A percentile compares a stretch with the other conserved stretches of the same genome.
Conservation (phyloP, 2,797 vertebrate species). For the Melanotaenia boesemani region DNA sequence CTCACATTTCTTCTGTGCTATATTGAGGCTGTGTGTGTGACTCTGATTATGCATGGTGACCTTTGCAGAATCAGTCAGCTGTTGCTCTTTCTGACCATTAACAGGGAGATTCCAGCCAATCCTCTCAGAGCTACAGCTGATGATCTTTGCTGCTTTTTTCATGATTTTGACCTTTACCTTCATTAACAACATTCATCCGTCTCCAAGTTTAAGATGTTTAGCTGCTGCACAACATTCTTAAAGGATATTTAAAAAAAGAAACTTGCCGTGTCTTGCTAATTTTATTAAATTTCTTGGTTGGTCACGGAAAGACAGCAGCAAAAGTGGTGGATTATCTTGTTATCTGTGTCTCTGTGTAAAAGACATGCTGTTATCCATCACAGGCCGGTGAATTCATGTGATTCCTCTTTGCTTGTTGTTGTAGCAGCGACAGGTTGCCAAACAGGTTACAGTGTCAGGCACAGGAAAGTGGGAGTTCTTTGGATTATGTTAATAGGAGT, state of each 20-base stretch:
- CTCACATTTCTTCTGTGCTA: constrained; percentile 34
- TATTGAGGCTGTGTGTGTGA: constrained; percentile 58
- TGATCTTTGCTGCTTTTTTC: background rate
- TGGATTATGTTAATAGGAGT: constrained; percentile 13
- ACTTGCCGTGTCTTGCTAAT: constrained; percentile 12
- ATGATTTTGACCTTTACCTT: background rate
- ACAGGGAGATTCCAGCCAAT: constrained; percentile 67
- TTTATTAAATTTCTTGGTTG: constrained; percentile 40
- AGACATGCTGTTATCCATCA: constrained; percentile 1
- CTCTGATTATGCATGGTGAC: constrained; percentile 69
- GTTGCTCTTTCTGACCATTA: constrained; percentile 67
- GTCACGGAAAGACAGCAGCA: background rate
- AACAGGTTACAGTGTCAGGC: constrained; percentile 41
- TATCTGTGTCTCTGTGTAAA: constrained; percentile 21
- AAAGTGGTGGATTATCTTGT: constrained; percentile 14
- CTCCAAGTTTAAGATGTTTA: constrained; percentile 3
- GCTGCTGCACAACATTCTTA: background rate
- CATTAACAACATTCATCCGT: background rate
- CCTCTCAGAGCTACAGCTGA: constrained; percentile 26
- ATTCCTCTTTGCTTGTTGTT: constrained; percentile 39
- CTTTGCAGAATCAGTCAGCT: constrained; percentile 76
- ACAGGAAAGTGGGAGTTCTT: constrained; percentile 18
- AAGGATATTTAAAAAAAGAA: constrained; percentile 28
- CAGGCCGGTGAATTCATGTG: constrained; percentile 34
- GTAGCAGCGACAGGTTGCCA: constrained; percentile 34